A percentile compares a stretch with the other conserved stretches of the same genome.
Conservation (phyloP, 2,797 vertebrate genomes). For the Lerista edwardsae region DNA sequence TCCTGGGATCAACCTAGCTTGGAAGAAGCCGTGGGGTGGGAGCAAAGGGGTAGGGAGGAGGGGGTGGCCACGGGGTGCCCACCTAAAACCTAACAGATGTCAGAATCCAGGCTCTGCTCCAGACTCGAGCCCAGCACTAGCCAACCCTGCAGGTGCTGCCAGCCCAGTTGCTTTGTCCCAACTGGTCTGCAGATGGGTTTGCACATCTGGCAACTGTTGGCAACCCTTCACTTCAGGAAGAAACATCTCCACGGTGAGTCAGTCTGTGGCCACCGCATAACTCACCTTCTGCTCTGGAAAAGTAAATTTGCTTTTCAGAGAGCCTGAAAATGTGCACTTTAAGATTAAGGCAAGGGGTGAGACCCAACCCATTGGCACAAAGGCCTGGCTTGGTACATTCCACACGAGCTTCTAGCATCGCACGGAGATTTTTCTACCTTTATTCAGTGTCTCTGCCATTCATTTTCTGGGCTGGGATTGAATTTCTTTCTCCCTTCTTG, state of each 20-base stretch:
- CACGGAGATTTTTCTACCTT: not conserved
- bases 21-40: too few relatives aligned
- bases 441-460: not conserved
- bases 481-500: not conserved
- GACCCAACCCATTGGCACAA: slow-evolving; percentile 67
- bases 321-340: slow-evolving; percentile 63
- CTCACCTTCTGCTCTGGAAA: slow-evolving; percentile 49
- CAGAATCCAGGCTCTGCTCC: too few relatives aligned
- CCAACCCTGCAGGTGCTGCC: not conserved
- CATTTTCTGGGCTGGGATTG: rapidly evolving
- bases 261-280: not conserved
- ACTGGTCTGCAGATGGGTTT: not conserved
- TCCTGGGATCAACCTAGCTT: too few relatives aligned
- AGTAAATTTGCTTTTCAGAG: slow-evolving; percentile 73
- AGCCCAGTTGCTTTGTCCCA: too few relatives aligned
- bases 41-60: too few relatives aligned
- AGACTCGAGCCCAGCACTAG: too few relatives aligned
- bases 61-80: too few relatives aligned
- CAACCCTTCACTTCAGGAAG: not conserved
- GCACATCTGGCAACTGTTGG: not conserved
- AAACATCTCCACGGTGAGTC: not conserved
- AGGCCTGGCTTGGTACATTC: slow-evolving; percentile 71
- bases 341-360: slow-evolving; percentile 62
- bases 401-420: slow-evolving; percentile 53
- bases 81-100: too few relatives aligned